Conservation (phyloP, 2,888 invertebrate genomes). For the Iselma pallidipennis region DNA sequence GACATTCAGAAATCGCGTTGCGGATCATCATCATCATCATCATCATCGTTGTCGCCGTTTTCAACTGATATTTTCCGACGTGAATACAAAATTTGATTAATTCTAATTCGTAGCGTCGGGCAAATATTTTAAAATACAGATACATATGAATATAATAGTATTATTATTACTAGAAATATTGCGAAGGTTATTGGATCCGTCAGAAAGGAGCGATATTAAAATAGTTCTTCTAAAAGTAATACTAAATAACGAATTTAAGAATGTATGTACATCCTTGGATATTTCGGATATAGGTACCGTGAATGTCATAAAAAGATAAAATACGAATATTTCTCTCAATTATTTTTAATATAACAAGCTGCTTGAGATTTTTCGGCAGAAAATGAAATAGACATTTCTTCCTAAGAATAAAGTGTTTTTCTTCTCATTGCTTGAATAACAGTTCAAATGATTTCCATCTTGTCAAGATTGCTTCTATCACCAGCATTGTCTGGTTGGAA, state of each 20-base stretch:
- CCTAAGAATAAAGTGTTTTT: background rate
- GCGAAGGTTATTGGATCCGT: background rate
- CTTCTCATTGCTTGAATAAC: background rate
- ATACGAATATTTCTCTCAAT: background rate
- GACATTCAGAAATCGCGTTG: conserved; percentile 1
- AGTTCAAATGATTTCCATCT: background rate
- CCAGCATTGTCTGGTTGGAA: background rate
- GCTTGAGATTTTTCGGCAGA: background rate
- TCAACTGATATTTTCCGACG: background rate
- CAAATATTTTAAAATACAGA: background rate
- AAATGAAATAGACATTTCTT: background rate
- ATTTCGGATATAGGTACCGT: too few species aligned
- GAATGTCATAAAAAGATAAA: too few species aligned
- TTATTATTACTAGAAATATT: background rate
- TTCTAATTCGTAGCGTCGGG: background rate
- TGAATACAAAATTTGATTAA: background rate
- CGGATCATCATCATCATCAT: too few species aligned
- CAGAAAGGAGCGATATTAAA: background rate
- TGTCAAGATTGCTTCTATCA: background rate
- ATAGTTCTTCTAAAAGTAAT: too few species aligned
- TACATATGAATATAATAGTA: too few species aligned
- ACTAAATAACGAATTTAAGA: too few species aligned
- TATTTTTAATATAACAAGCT: background rate
- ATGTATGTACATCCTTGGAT: too few species aligned
- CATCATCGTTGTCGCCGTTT: background rate